phyloP scores from a whole-genome alignment of 1,140 invertebrate genomes.

The Hesperophylax magnus region DNA sequence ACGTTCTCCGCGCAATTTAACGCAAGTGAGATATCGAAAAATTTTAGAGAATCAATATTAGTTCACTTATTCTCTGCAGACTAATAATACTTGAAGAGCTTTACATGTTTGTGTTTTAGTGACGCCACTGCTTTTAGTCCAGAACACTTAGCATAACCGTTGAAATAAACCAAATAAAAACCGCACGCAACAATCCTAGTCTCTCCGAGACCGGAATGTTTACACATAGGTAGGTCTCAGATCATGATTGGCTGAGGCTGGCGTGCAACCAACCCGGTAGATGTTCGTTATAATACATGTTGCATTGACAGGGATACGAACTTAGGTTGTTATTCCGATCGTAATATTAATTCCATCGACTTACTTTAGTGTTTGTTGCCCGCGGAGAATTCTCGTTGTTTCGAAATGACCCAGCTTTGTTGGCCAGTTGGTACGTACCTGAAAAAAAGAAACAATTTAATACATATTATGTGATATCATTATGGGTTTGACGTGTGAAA shows the following conservation, averaged over 20 bases:
- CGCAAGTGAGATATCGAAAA: no score
- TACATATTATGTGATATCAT: no score
- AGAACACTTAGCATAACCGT: neutral
- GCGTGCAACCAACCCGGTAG: neutral
- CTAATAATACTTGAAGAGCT: no score
- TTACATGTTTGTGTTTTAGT: no score
- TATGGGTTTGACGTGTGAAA: no score
- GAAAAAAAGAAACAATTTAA: neutral
- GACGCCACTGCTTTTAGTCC: neutral
- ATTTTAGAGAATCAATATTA: no score
- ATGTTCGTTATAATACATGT: no score
- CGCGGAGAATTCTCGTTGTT: neutral
- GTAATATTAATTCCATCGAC: neutral
- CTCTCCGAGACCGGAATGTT: neutral
- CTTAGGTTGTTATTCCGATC: neutral
- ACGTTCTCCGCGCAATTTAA: no score
- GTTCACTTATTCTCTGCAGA: no score
- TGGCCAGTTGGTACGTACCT: neutral
- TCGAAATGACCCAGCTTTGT: neutral
- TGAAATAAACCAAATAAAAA: conserved; percentile 10
- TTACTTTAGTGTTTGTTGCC: neutral
- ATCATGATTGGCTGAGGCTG: neutral
- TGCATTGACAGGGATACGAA: neutral
- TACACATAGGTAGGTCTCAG: neutral
- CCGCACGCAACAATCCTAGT: neutral